Base-by-base conservation (phyloP, 2,888 invertebrate species). In the Tridacna crocea region DNA sequence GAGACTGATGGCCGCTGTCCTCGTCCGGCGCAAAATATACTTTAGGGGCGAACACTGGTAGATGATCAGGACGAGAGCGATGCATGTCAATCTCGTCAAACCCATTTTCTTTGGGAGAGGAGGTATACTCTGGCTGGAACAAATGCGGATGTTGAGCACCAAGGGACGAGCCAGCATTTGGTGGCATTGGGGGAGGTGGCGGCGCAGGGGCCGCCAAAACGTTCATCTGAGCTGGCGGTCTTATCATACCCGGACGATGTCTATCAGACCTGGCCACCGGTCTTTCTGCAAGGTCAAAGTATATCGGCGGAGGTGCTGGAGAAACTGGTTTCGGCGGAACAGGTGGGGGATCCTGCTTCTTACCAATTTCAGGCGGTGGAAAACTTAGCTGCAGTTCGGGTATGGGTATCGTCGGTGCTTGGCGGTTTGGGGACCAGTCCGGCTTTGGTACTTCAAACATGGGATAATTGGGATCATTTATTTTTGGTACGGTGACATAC, bases 31-130 rank as follows among this genome's bases (percentile, higher is more conserved):
- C 70, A 61, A 85, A 85, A 66, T 77, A 65, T 4, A 83, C 83
- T 79, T 72, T 81, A 15, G 92, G 92, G 15, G 88, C 91, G 82
- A 92, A 92, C 17, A 92, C 87, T 13, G 88, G 90, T 65, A 89
- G 81, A 58, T 87, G 85, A 58, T 81, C 79, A 15, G 85, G 87
- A 13, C 81, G 81, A 17, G 77, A 72, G 65, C 26, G 46, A 61
- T 47, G 61, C 11, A 55, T 75, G 48, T 84, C 83, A n/a, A 79
- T 66, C 47, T 88, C 84, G 48, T 84, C 86, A 26, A 83, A 82
- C 12, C 73, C 79, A 60, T 79, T 24, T 17, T 75, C 36, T 47
- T 58, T 66, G 0, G 80, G 78, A 15, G 82, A 75, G 55, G 85
- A 82, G 46, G 73, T 46, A 36, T 79, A 58, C 11, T 60, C 66